Conservation (phyloP, 2,113 vertebrate genomes). For the Centropus unirufus region DNA sequence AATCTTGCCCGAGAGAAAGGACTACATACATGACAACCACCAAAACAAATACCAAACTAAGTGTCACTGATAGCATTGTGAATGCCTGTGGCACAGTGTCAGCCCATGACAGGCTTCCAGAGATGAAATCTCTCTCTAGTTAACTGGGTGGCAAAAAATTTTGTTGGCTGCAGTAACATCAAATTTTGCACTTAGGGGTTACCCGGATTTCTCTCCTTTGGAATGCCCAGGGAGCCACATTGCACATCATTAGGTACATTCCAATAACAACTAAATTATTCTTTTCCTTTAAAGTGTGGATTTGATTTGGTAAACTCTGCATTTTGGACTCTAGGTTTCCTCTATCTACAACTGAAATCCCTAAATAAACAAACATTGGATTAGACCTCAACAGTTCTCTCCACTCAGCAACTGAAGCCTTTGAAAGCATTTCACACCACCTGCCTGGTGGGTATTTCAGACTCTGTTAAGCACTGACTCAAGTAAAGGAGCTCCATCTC, state of each 20-base stretch:
- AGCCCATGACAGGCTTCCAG: not conserved
- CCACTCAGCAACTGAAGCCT: not conserved
- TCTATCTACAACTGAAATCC: conserved; percentile 19
- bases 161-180: rapidly evolving
- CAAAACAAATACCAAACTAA: not conserved
- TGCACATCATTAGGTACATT: not conserved
- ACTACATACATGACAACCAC: not conserved
- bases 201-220: not conserved
- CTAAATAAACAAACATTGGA: conserved; percentile 44
- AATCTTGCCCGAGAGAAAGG: not conserved
- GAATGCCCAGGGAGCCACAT: not conserved
- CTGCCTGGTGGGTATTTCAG: not conserved
- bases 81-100: not conserved
- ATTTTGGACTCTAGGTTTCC: conserved; percentile 19
- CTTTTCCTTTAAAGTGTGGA: not conserved
- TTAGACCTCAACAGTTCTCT: not conserved
- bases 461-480: not conserved
- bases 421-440: conserved; percentile 7
- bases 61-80: not conserved
- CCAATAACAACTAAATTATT: not conserved
- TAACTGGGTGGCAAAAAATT: not conserved
- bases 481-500: not conserved
- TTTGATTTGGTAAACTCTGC: not conserved
- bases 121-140: not conserved
- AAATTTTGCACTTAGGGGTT: not conserved